Evolutionary conservation across 2,888 invertebrate species (phyloP).

Genomic region (Carabus problematicus): DNA sequence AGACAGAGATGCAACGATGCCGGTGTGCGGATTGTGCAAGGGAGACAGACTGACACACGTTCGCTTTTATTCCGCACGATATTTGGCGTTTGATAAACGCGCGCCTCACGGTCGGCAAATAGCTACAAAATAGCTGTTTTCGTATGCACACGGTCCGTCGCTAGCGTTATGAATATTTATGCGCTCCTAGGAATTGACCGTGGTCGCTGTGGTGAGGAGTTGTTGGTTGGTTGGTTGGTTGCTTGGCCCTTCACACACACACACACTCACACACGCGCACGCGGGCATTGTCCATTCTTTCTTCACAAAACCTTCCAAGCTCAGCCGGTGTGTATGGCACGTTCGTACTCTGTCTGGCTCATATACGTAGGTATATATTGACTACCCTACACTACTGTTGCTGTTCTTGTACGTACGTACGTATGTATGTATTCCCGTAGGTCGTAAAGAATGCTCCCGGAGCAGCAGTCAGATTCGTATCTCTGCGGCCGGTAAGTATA

Average conservation of each 20-base stretch:
- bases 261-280: background rate
- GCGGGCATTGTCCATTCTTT: background rate
- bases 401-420: too few species aligned
- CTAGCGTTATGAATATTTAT: constrained; percentile 42
- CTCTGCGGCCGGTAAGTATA: constrained; percentile 46
- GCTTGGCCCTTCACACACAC: background rate
- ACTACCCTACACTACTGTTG: too few species aligned
- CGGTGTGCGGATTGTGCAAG: background rate
- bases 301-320: background rate
- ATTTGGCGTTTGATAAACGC: constrained; percentile 22
- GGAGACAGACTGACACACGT: background rate
- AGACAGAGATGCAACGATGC: constrained; percentile 16
- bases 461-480: constrained; percentile 40
- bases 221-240: too few species aligned
- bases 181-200: constrained; percentile 39
- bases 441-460: constrained; percentile 36
- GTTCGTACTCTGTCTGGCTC: too few species aligned
- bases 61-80: constrained; percentile 10
- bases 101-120: constrained; percentile 28
- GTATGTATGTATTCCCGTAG: background rate
- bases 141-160: constrained; percentile 28
- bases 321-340: constrained; percentile 1
- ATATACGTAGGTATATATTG: too few species aligned
- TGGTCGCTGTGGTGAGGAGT: background rate
- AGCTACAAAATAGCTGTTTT: constrained; percentile 43